Conservation (phyloP, 2,113 vertebrate genomes). For the rat (Rattus norvegicus) region GRCr8 NC_086022.1:114014501-114015000, state of each 20-base stretch:
- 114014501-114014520: too few species aligned
- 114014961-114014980: background rate
- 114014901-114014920: background rate
- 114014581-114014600: background rate
- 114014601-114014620: background rate
- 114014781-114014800: background rate
- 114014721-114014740: background rate
- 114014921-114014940: background rate
- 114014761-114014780: background rate
- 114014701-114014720: background rate
- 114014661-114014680: background rate
- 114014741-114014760: background rate
- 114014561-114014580: background rate
- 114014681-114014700: background rate
- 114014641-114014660: too few species aligned
- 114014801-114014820: background rate
- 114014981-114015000: background rate
- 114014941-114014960: background rate
- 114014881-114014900: background rate
- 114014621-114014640: background rate
- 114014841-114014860: background rate
- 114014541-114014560: background rate
- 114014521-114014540: background rate
- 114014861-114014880: background rate
- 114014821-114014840: background rate